phyloP scores from a whole-genome alignment of 2,888 invertebrate species.

The Epistrophella euchroma region DNA sequence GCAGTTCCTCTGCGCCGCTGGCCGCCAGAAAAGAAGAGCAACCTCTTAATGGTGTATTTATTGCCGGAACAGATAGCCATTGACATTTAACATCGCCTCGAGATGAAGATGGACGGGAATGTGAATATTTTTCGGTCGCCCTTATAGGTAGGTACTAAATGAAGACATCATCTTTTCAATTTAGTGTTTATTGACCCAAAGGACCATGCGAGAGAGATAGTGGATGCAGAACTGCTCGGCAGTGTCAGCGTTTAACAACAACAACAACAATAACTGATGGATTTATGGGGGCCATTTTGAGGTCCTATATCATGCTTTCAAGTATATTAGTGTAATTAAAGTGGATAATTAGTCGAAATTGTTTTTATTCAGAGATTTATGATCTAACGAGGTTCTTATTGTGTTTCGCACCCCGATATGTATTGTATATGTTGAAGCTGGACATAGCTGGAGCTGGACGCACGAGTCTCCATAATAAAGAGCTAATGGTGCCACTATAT shows the following conservation, averaged over 20 bases:
- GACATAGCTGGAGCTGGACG: constrained; percentile 25
- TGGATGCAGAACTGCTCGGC: constrained; percentile 17
- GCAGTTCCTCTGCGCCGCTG: neutral
- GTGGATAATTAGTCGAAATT: constrained; percentile 74
- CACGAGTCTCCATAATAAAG: constrained; percentile 33
- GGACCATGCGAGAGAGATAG: constrained; percentile 14
- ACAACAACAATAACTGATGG: constrained; percentile 61
- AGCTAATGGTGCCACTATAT: constrained; percentile 38
- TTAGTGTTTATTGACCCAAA: constrained; percentile 71
- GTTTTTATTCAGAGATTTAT: constrained; percentile 74
- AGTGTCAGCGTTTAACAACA: neutral
- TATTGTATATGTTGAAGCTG: constrained; percentile 7
- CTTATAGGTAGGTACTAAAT: constrained; percentile 57
- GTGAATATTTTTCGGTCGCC: constrained; percentile 62
- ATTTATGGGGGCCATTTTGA: constrained; percentile 69
- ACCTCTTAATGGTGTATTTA: constrained; percentile 76
- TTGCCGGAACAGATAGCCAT: constrained; percentile 76
- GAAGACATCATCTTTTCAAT: constrained; percentile 76
- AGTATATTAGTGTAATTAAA: constrained; percentile 73
- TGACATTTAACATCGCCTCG: constrained; percentile 73
- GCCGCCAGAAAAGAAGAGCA: constrained; percentile 49
- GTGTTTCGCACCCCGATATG: constrained; percentile 30
- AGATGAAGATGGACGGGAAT: constrained; percentile 68
- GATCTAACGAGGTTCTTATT: constrained; percentile 67
- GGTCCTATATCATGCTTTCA: constrained; percentile 69